These are phyloP conservation scores for Meiosimyza platycephala DNA, from an alignment of 2,888 invertebrate genomes.

Conservation along the genomic window DNA sequence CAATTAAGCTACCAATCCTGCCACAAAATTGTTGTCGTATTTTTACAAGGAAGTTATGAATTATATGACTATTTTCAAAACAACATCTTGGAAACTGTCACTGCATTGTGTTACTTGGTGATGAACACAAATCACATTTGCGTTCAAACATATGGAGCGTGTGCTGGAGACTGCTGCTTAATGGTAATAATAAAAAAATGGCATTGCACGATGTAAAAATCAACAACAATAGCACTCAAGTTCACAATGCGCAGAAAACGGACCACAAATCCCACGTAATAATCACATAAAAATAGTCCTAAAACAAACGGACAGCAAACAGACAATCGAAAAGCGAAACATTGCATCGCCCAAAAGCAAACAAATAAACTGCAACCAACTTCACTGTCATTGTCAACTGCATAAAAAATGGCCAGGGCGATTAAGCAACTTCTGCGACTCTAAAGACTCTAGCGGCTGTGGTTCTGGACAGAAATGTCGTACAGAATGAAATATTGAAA, in stretches of 20 bases:
- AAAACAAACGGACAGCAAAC: conserved; percentile 17
- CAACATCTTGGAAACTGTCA: background rate
- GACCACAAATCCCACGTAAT: conserved; percentile 19
- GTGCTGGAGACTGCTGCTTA: conserved; percentile 24
- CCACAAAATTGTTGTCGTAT: background rate
- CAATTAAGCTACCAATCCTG: conserved; percentile 15
- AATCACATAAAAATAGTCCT: conserved; percentile 33
- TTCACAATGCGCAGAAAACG: conserved; percentile 5
- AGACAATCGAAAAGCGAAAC: background rate
- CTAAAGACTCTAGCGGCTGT: conserved; percentile 1
- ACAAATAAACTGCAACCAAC: conserved; percentile 21
- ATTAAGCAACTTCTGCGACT: conserved; percentile 35
- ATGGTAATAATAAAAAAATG: conserved; percentile 38
- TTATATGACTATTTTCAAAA: background rate
- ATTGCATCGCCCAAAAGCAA: background rate
- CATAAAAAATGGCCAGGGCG: conserved; percentile 37
- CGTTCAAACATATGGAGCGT: conserved; percentile 17
- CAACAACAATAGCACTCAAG: background rate
- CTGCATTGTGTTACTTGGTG: conserved; percentile 11
- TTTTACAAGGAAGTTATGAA: background rate
- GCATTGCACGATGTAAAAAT: conserved; percentile 32
- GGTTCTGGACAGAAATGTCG: conserved; percentile 33
- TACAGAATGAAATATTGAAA: conserved; percentile 35
- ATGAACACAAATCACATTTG: conserved; percentile 33
- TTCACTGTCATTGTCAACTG: conserved; percentile 41